Evolutionary conservation across 2,113 vertebrate genomes (phyloP), one percentile per base, ranked within the genome.

Genomic region (Marmota monax): DNA sequence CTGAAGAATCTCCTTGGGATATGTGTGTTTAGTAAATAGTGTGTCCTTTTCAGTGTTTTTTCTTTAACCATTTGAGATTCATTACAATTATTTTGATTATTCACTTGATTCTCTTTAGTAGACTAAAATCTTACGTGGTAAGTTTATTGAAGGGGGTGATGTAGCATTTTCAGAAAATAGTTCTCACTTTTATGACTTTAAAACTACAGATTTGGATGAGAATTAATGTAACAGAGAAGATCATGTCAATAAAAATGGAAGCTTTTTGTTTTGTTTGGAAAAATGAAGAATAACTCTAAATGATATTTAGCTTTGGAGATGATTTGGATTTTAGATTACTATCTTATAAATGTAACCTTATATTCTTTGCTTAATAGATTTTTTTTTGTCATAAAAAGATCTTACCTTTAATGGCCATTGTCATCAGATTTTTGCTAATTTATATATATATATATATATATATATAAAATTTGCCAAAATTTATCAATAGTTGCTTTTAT

Each of bases 161-260:
- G 1, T 88, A 82, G 48, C 18, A 82, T 88, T 88, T 95, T 95
- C 45, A 88, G 69, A 91, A 74, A 80, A 82, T 91, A 17, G 7
- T 73, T 92, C 18, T 61, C 1, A 72, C 39, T 96, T 95, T 91
- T 12, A 82, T 34, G 63, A 78, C 39, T 91, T 93, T 88, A 80
- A 88, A 94, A 63, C 39, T 82, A 37, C 45, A 85, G 16, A n/a
- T 93, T 88, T 94, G 25, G 37, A 23, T 94, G 42, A 90, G 39
- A 95, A 70, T 92, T 67, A 77, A 73, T 63, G 37, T n/a, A 56
- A 82, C 56, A 74, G 2, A 58, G 89, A 94, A 85, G 88, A 80
- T 88, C 42, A 58, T 70, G 11, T 74, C 25, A 88, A 7, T 84
- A 90, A 65, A 88, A 91, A 53, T 90, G 69, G 9, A 72, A 84